Percentiles rank a stretch among this genome's conserved stretches.
These are phyloP conservation scores for Athalia cordata DNA, from an alignment of 2,888 invertebrate species.

Conservation along the genomic window DNA sequence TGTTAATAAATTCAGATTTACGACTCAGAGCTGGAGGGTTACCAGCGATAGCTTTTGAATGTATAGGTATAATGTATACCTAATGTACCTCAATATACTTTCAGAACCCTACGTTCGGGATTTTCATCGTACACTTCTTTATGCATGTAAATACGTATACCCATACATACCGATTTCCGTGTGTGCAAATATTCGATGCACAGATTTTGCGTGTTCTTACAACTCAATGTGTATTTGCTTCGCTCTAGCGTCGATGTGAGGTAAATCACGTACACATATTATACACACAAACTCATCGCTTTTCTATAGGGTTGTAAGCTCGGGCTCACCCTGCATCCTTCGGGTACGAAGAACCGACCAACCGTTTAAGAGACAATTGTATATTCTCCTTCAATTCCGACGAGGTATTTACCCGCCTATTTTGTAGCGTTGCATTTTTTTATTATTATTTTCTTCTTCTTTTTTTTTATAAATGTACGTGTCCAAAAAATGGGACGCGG, in stretches of 20 bases:
- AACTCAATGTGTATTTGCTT: not conserved
- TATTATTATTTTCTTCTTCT: no score
- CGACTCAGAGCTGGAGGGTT: constrained; percentile 57
- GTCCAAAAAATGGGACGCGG: no score
- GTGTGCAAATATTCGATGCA: not conserved
- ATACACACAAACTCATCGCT: not conserved
- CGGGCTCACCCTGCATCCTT: not conserved
- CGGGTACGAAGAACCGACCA: not conserved
- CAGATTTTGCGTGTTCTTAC: not conserved
- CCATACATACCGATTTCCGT: not conserved
- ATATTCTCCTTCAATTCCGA: constrained; percentile 20
- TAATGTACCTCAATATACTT: not conserved
- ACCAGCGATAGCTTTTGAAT: not conserved
- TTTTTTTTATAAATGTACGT: no score
- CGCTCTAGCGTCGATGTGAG: not conserved
- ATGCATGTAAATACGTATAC: constrained; percentile 1
- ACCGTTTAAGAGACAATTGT: constrained; percentile 33
- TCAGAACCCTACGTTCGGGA: not conserved
- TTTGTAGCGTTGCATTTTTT: no score
- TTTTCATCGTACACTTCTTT: not conserved
- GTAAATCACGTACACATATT: not conserved
- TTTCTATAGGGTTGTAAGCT: not conserved
- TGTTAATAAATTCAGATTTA: constrained; percentile 74
- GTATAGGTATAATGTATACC: not conserved
- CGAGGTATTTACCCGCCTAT: not conserved